Conservation (phyloP, 1,140 invertebrate species). For the Triops cancriformis region DNA sequence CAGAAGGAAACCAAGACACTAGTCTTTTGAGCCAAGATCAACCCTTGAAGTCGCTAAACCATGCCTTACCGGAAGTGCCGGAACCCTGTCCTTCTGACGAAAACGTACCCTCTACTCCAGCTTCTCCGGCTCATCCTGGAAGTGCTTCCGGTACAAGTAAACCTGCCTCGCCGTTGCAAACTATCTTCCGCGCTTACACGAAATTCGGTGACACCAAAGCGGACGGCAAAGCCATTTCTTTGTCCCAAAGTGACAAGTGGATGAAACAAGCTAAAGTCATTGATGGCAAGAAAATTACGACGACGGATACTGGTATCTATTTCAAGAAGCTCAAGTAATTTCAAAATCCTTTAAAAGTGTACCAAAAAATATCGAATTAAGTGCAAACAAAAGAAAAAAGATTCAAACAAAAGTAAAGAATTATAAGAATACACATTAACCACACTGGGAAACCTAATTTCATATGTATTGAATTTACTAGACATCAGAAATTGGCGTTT, state of each 20-base stretch:
- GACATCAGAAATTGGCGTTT: conserved; percentile 54
- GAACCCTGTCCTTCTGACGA: neutral
- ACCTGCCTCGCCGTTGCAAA: conserved; percentile 36
- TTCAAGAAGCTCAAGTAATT: conserved; percentile 81
- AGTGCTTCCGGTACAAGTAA: conserved; percentile 25
- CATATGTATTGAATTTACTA: conserved; percentile 27
- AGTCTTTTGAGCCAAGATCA: conserved; percentile 20
- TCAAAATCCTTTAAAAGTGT: conserved; percentile 27
- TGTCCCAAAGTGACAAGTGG: conserved; percentile 88
- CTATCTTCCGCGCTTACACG: conserved; percentile 58
- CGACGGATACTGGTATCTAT: conserved; percentile 78
- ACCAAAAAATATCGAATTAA: neutral
- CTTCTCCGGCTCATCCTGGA: conserved; percentile 20
- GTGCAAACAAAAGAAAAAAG: neutral
- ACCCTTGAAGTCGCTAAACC: conserved; percentile 25
- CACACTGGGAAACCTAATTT: neutral
- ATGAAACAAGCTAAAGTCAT: conserved; percentile 91
- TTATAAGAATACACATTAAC: conserved; percentile 15
- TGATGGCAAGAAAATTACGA: conserved; percentile 77
- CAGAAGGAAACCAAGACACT: neutral
- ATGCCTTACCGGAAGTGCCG: conserved; percentile 17
- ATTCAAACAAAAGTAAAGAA: neutral
- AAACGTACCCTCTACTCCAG: neutral
- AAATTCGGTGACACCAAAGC: conserved; percentile 82
- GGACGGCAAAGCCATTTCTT: conserved; percentile 73